Evolutionary conservation across 35 echinoderm and acorn worm genomes (phyloP), one percentile per base, ranked within the genome.

Genomic region (Lytechinus pictus): DNA sequence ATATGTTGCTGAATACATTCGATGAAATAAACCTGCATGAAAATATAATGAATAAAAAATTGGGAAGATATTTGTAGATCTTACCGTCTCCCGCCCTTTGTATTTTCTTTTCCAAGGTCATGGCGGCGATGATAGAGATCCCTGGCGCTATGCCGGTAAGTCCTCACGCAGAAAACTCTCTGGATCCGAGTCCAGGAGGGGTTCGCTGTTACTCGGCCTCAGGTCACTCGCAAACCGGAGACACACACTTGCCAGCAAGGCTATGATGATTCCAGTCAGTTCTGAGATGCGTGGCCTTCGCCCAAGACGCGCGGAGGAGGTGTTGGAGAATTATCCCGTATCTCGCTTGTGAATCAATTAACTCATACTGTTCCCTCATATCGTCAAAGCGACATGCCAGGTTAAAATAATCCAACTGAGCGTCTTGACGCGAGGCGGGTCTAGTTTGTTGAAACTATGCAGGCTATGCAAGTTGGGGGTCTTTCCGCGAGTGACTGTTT

Each of bases 51-150:
- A n/a, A 79, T 79, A 14, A 79, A 24, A 79, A 24, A 79, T 58
- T 0, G 56, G 19, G 19, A 1, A 14, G 33, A n/a, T 4, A 24
- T 79, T 71, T 79, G 66, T 24, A 79, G 66, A 8, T 52, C 88
- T 90, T 90, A 90, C 88, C 88, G 52, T 90, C 88, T 33, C 88
- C 88, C 52, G 88, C 88, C 52, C 88, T 90, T 33, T 90, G 88
- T 28, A 90, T 90, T 33, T 90, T 90, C 24, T 90, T 90, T 90
- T 90, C 88, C 88, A 90, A 90, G 29, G 27, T 33, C 88, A 90
- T 90, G 66, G 19, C 66, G 66, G 66, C 66, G 66, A 14, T 79
- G 66, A 16, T 79, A 24, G 3, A 79, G 66, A 24, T 79, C 19
- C 66, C 66, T 79, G 66, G 66, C 66, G 66, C 16, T 79, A 79